Base-by-base conservation (phyloP, 2,113 vertebrate genomes). In the Gopherus flavomarginatus region DNA sequence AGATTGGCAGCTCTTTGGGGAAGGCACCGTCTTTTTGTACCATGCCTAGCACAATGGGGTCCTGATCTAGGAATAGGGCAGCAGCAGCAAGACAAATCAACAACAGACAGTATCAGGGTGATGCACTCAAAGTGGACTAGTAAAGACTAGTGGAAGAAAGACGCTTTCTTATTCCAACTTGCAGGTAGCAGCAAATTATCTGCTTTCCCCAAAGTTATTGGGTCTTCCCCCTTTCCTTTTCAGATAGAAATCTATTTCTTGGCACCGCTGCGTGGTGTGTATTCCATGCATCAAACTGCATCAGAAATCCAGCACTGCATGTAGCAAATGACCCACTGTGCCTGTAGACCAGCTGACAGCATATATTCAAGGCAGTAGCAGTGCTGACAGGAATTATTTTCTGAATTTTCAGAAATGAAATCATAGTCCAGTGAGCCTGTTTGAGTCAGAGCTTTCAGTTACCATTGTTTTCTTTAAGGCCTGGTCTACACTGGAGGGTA, bases 201-300 rank as follows among this genome's bases (percentile, higher is more conserved):
- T 0, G 1, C 14, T 77, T 69, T 80, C 35, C 53, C 13, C 65
- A 42, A 89, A 47, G 69, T 83, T 52, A 8, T 13, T 47, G 78
- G 69, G 80, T 27, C 49, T n/a, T 81, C 29, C 22, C 4, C 42
- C 11, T 77, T 87, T 31, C 9, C 19, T 85, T 91, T 86, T 29
- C 11, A 42, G 11, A 35, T 80, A 85, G 85, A 93, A 78, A 95
- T 22, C 3, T 5, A 3, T 49, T 47, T 49, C 9, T 53, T 89
- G 79, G 65, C 53, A 1, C 5, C 19, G 47, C 11, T 69, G 29
- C 1, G 0, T 0, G 5, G 0, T 65, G n/a, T 31, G 1, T 35
- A 52, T 31, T 93, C 38, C 8, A 0, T 72, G 87, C 21, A 22
- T 14, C 72, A 87, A 85, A 49, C 79, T 47, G 38, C 65, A 72